Percentiles rank a stretch among this genome's conserved stretches.
These are phyloP conservation scores for Phodopus roborovskii DNA, from an alignment of 2,113 vertebrate species.

Conservation along the genomic window DNA sequence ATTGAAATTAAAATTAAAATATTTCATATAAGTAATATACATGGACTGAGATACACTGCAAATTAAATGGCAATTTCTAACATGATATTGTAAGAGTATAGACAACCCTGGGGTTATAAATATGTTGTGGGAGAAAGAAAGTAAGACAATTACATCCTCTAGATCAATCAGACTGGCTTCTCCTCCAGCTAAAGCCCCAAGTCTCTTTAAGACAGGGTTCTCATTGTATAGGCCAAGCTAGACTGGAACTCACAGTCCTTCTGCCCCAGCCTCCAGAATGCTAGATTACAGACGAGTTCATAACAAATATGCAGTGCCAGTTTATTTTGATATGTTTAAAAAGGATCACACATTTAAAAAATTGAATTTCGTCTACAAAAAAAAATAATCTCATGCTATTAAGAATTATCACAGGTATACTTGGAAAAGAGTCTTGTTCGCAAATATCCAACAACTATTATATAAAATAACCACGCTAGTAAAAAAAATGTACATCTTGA, in stretches of 20 bases:
- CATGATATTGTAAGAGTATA: not conserved
- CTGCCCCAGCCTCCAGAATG: not conserved
- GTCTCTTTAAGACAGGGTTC: not conserved
- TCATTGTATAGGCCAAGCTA: not conserved
- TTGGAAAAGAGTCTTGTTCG: slow-evolving; percentile 38
- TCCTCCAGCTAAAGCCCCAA: not conserved
- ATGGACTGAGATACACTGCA: not conserved
- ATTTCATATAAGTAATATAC: not conserved
- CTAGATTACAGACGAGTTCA: not conserved
- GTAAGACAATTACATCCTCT: not conserved
- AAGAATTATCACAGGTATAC: slow-evolving; percentile 12
- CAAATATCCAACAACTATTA: slow-evolving; percentile 28
- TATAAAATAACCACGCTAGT: slow-evolving; percentile 17
- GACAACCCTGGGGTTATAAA: not conserved
- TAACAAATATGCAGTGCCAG: not conserved
- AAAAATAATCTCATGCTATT: slow-evolving; percentile 23
- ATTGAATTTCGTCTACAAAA: not conserved
- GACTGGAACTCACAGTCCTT: not conserved
- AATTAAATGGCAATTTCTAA: not conserved
- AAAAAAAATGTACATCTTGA: slow-evolving; percentile 17
- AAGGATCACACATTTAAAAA: not conserved
- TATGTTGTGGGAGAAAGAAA: not conserved
- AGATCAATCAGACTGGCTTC: slow-evolving; percentile 32
- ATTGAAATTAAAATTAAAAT: slow-evolving; percentile 3
- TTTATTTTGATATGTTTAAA: slow-evolving; percentile 15